phyloP scores from a whole-genome alignment of 2,888 invertebrate genomes.

The Meandrusa payeni region DNA sequence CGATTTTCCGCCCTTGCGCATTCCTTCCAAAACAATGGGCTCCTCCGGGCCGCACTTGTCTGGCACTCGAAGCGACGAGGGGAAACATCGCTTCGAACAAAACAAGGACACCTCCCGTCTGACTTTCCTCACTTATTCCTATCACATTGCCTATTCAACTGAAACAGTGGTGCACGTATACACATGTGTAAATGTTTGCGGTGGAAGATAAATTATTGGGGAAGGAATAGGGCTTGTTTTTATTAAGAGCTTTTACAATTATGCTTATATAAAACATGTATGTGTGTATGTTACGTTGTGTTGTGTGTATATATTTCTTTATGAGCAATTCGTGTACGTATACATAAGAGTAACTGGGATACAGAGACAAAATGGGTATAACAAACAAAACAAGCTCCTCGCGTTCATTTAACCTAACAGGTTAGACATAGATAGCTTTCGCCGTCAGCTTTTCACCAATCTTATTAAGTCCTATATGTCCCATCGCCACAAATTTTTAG shows the following conservation, averaged over 20 bases:
- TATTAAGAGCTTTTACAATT: background rate
- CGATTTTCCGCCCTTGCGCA: slow-evolving; percentile 61
- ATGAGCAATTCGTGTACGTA: background rate
- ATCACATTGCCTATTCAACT: slow-evolving; percentile 24
- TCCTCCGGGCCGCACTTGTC: slow-evolving; percentile 48
- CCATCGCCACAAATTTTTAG: too few species aligned
- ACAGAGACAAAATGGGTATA: too few species aligned
- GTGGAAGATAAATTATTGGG: slow-evolving; percentile 19
- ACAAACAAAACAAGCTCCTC: too few species aligned
- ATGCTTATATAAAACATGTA: slow-evolving; percentile 1
- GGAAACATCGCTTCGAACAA: slow-evolving; percentile 62
- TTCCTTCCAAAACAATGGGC: slow-evolving; percentile 51
- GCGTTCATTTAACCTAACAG: too few species aligned
- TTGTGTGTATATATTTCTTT: too few species aligned
- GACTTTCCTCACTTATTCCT: slow-evolving; percentile 47
- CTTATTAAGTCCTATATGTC: too few species aligned
- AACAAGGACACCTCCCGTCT: slow-evolving; percentile 63
- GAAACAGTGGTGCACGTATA: slow-evolving; percentile 18
- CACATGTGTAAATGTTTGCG: slow-evolving; percentile 21
- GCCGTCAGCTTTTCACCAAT: too few species aligned
- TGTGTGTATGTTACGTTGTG: background rate
- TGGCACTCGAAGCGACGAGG: slow-evolving; percentile 55
- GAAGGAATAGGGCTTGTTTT: slow-evolving; percentile 9
- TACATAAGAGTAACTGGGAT: too few species aligned
- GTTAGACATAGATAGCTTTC: too few species aligned